phyloP scores from a whole-genome alignment of 2,888 invertebrate species.

The Alloscopus bannaensis region DNA sequence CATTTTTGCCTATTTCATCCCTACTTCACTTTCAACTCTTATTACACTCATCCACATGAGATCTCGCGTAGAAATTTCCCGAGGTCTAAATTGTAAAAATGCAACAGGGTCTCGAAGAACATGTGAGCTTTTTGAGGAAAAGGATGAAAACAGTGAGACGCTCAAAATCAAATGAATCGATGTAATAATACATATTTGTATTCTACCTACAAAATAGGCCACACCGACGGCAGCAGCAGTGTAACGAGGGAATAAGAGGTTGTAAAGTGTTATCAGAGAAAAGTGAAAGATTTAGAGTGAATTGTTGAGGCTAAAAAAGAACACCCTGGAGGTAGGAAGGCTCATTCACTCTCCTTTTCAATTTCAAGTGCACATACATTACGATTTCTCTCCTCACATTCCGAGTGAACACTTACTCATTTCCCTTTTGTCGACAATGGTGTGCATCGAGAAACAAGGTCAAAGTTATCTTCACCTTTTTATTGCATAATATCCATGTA shows the following conservation, averaged over 20 bases:
- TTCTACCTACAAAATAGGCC: slow-evolving; percentile 46
- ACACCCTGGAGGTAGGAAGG: slow-evolving; percentile 56
- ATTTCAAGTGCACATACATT: slow-evolving; percentile 50
- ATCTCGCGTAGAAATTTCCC: background rate
- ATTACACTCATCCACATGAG: background rate
- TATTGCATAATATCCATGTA: slow-evolving; percentile 47
- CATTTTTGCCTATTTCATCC: slow-evolving; percentile 46
- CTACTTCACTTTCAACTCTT: background rate
- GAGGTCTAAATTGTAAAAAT: background rate
- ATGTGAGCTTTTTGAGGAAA: slow-evolving; percentile 15
- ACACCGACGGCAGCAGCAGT: slow-evolving; percentile 46
- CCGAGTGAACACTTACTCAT: background rate
- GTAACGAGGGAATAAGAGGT: background rate
- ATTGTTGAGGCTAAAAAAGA: slow-evolving; percentile 54
- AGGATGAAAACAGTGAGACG: slow-evolving; percentile 16
- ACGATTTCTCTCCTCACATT: background rate
- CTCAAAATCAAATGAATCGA: slow-evolving; percentile 46
- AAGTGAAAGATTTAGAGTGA: slow-evolving; percentile 51
- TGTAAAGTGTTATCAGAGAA: slow-evolving; percentile 47
- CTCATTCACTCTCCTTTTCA: slow-evolving; percentile 59
- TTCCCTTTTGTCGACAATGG: no score
- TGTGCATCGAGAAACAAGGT: slow-evolving; percentile 57
- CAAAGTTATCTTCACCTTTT: slow-evolving; percentile 64
- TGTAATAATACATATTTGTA: slow-evolving; percentile 52
- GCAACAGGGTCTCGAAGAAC: no score